These are phyloP conservation scores for Hylaeus anthracinus DNA, from an alignment of 1,140 invertebrate species.

Conservation along the genomic window DNA sequence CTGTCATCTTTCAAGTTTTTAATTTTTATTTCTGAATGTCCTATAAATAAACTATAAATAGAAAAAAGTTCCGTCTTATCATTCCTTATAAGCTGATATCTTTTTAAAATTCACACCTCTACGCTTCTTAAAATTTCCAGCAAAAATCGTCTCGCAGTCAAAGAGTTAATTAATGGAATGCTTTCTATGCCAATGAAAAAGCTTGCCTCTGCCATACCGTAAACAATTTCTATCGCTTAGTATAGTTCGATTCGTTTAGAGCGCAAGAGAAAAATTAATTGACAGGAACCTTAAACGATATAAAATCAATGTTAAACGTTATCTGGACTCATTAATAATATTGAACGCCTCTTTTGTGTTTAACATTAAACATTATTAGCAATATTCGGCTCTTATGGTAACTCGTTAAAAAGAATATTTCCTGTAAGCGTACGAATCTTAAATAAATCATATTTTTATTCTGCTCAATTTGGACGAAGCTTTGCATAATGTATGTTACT, in stretches of 20 bases:
- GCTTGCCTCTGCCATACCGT: slow-evolving; percentile 44
- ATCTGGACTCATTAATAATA: slow-evolving; percentile 43
- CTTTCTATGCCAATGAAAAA: slow-evolving; percentile 26
- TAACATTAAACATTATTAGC: slow-evolving; percentile 50
- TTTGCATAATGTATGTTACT: slow-evolving; percentile 40
- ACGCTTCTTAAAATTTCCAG: too few relatives aligned
- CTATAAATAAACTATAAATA: too few relatives aligned
- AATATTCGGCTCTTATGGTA: slow-evolving; percentile 53
- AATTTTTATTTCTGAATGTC: too few relatives aligned
- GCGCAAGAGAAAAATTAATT: slow-evolving; percentile 30
- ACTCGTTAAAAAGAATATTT: slow-evolving; percentile 53
- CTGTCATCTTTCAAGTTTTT: too few relatives aligned
- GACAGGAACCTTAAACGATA: slow-evolving; percentile 47
- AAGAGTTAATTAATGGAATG: neutral
- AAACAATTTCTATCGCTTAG: slow-evolving; percentile 30
- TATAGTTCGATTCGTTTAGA: slow-evolving; percentile 36
- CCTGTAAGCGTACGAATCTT: slow-evolving; percentile 38
- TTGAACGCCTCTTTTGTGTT: slow-evolving; percentile 28
- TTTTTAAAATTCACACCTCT: too few relatives aligned
- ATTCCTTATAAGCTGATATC: too few relatives aligned
- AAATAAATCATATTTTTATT: slow-evolving; percentile 12
- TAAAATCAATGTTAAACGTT: slow-evolving; percentile 44
- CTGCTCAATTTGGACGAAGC: slow-evolving; percentile 33
- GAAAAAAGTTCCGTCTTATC: too few relatives aligned
- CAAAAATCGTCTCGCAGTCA: too few relatives aligned